A percentile compares a stretch with the other conserved stretches of the same genome.
phyloP scores from a whole-genome alignment of 2,113 vertebrate genomes.

The Cygnus buccinator region DNA sequence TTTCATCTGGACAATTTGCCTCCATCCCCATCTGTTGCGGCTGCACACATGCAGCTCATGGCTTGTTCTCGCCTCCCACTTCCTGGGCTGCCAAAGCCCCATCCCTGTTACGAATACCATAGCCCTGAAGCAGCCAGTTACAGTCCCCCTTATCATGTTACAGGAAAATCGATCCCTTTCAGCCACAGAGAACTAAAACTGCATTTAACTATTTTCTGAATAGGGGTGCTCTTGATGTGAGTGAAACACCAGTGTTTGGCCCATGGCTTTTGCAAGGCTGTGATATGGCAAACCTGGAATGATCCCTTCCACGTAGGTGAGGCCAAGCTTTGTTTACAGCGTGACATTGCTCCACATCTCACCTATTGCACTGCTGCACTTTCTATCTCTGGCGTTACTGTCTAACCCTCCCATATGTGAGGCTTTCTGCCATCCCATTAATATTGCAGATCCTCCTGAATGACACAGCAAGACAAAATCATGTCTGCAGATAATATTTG shows the following conservation, averaged over 20 bases:
- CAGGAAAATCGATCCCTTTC: not conserved
- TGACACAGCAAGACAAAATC: not conserved
- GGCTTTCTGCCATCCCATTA: not conserved
- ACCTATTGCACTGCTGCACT: not conserved
- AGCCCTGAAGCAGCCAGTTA: not conserved
- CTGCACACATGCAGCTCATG: not conserved
- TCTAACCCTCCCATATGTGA: not conserved
- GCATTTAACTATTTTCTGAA: not conserved
- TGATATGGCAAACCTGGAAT: not conserved
- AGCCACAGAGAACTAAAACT: not conserved
- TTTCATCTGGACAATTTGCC: conserved; percentile 7
- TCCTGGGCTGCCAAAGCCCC: not conserved
- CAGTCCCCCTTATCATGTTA: not conserved
- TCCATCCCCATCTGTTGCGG: conserved; percentile 9
- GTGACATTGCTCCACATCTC: not conserved
- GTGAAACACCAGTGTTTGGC: not conserved
- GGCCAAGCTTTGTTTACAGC: not conserved
- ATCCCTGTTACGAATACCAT: not conserved
- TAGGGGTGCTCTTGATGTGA: not conserved
- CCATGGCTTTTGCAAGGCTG: not conserved
- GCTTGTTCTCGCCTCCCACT: conserved; percentile 37
- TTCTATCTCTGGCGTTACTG: not conserved
- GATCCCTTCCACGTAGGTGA: not conserved
- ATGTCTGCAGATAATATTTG: conserved; percentile 2
- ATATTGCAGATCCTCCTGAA: not conserved